phyloP scores from a whole-genome alignment of 2,888 invertebrate genomes.

The Lymantria dispar region DNA sequence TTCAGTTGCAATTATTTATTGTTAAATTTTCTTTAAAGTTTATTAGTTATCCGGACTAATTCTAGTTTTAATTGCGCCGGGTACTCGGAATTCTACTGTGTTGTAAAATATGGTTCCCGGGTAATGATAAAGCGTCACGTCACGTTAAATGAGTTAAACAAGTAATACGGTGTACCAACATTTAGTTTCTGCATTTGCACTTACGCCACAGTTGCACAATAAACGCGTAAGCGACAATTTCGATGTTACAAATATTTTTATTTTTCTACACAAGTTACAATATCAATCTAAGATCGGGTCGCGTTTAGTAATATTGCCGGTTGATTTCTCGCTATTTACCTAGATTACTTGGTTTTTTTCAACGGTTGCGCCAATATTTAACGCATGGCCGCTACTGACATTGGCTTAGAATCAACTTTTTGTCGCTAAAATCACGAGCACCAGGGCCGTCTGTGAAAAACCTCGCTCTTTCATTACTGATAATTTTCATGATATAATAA shows the following conservation, averaged over 20 bases:
- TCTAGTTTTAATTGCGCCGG: no score
- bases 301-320: slow-evolving; percentile 62
- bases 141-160: no score
- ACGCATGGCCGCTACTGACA: slow-evolving; percentile 74
- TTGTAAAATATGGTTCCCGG: no score
- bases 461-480: slow-evolving; percentile 30
- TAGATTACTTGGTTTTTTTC: slow-evolving; percentile 74
- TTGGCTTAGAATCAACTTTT: slow-evolving; percentile 65
- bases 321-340: slow-evolving; percentile 79
- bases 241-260: slow-evolving; percentile 30
- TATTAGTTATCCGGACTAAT: no score
- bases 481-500: slow-evolving; percentile 40
- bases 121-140: no score
- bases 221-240: slow-evolving; percentile 35
- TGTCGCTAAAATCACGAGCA: slow-evolving; percentile 55
- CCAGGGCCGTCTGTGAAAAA: slow-evolving; percentile 53
- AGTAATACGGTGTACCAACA: not conserved
- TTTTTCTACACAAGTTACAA: slow-evolving; percentile 42
- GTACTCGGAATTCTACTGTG: no score
- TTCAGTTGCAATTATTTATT: no score
- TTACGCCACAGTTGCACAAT: slow-evolving; percentile 23
- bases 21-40: no score
- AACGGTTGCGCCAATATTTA: slow-evolving; percentile 69
- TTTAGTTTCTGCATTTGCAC: slow-evolving; percentile 11
- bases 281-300: slow-evolving; percentile 41